Evolutionary conservation across 2,113 vertebrate species (phyloP), one percentile per base, ranked within the genome.

Genomic region (Atlantisia rogersi): DNA sequence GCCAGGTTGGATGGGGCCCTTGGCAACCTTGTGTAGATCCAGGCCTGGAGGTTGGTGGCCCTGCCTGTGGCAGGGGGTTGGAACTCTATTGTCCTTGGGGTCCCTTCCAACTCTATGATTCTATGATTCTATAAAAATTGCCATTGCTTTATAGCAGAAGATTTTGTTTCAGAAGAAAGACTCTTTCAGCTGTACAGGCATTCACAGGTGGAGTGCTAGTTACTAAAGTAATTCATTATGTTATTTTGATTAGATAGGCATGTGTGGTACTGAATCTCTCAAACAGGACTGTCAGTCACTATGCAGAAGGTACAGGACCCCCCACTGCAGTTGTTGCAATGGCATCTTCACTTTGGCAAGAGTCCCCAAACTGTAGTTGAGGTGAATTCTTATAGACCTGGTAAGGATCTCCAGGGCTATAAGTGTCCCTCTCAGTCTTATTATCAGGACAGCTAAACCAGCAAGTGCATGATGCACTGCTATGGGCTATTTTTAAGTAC

Each of bases 231-330:
- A 64, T 70, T 62, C 24, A 32, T 28, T 76, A 25, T 46, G 7
- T 25, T 39, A 9, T 74, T 81, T 60, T 64, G 4, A 19, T 53
- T 5, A 25, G 37, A 11, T 12, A 32, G 15, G 3, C 60, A 40
- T 0, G 0, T 12, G 25, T 20, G 5, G 29, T 78, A 55, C 3
- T 8, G 40, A 39, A 44, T 62, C 11, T 73, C 22, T 84, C 37
- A 56, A 74, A 28, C 0, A 10, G 29, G 46, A 6, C 29, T 58
- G 11, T 40, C 31, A 50, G 16, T 32, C 29, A 63, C n/a, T n/a
- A 2, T 2, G 15, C 15, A 87, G 39, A 39, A 12, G 5, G 2
- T n/a, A 15, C 48, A 65, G 17, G 35, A 32, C 32, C 56, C 11
- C 4, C 7, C 10, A 22, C 3, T 69, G 48, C 20, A 80, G 53